Conservation (phyloP, 2,113 vertebrate genomes). For the Brachypodius melanocephalos region DNA sequence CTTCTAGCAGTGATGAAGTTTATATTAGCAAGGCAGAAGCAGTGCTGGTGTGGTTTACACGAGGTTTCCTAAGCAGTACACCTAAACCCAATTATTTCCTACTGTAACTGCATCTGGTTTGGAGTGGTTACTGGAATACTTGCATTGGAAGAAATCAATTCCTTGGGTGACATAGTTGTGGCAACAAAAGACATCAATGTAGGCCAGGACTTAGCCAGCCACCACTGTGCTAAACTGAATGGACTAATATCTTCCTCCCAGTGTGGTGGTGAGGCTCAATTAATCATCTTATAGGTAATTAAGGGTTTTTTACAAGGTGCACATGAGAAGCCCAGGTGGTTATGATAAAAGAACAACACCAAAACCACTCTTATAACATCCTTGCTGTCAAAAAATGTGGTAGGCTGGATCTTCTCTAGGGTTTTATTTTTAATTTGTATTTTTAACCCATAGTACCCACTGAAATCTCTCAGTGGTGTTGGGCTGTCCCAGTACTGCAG, state of each 20-base stretch:
- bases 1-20: neutral
- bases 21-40: neutral
- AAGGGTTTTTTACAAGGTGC: constrained; percentile 15
- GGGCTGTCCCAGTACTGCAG: neutral
- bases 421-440: neutral
- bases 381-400: neutral
- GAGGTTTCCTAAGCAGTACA: neutral
- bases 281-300: constrained; percentile 22
- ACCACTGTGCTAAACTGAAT: neutral
- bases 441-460: neutral
- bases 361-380: neutral
- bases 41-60: neutral
- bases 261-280: constrained; percentile 3
- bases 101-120: neutral
- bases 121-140: constrained; percentile 6
- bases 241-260: neutral
- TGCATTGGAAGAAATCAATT: neutral
- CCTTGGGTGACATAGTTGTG: neutral
- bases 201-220: neutral
- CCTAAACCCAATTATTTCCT: neutral
- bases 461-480: neutral
- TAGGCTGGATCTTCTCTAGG: neutral
- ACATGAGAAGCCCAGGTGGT: neutral
- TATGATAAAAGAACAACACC: neutral
- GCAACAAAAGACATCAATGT: neutral